These are phyloP conservation scores for Cinara cedri DNA, from an alignment of 2,888 invertebrate species.

Conservation along the genomic window DNA sequence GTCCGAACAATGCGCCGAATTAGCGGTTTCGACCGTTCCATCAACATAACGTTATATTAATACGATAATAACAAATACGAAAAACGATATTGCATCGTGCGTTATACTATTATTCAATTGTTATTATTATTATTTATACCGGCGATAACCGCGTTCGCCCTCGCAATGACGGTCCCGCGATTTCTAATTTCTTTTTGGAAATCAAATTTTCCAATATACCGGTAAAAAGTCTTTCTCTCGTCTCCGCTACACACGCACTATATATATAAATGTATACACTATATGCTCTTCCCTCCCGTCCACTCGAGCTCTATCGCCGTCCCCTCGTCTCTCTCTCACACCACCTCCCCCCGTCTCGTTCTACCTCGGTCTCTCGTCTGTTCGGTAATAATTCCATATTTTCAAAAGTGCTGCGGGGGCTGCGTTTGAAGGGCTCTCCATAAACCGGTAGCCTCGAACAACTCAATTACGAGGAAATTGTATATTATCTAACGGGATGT, in stretches of 20 bases:
- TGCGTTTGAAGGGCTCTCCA: slow-evolving; percentile 57
- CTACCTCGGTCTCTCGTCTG: not conserved
- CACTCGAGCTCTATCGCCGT: not conserved
- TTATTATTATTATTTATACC: not conserved
- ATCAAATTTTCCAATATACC: slow-evolving; percentile 31
- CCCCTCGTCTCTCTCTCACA: not conserved
- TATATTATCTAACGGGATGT: slow-evolving; percentile 56
- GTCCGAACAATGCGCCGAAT: not conserved
- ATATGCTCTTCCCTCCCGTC: not conserved
- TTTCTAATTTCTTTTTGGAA: slow-evolving; percentile 43
- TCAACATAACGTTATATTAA: not conserved
- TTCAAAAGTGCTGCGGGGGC: slow-evolving; percentile 55
- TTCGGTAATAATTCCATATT: slow-evolving; percentile 53
- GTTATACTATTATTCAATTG: no score
- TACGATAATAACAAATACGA: no score
- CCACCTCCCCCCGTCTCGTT: not conserved
- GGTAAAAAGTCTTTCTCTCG: slow-evolving; percentile 5
- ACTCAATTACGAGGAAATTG: slow-evolving; percentile 57
- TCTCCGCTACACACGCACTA: not conserved
- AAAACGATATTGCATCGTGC: no score
- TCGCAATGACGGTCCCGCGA: not conserved
- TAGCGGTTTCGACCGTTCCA: not conserved
- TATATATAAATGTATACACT: no score
- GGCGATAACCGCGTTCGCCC: not conserved
- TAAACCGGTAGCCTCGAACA: slow-evolving; percentile 57